Evolutionary conservation across 2,797 vertebrate species (phyloP).

Genomic region (Cyprinodon diabolis): DNA sequence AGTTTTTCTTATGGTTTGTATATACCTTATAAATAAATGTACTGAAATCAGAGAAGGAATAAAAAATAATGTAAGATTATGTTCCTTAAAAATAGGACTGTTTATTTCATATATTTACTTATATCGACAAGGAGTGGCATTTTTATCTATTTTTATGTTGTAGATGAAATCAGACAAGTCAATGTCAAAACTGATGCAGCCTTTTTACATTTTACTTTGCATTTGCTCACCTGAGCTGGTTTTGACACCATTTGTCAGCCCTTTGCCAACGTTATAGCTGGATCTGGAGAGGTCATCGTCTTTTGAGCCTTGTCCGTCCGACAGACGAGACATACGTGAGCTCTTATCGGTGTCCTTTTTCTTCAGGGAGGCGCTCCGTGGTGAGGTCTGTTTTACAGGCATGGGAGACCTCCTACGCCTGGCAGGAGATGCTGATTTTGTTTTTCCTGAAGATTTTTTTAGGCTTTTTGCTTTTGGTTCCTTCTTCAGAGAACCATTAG

Average conservation of each 20-base stretch:
- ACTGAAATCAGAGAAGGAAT: neutral
- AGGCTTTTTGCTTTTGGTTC: conserved; percentile 88
- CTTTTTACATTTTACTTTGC: neutral
- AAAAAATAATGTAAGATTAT: neutral
- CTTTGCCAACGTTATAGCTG: conserved; percentile 86
- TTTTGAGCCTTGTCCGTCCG: conserved; percentile 80
- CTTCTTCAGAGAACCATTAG: conserved; percentile 86
- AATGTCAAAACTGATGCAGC: neutral
- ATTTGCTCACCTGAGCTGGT: conserved; percentile 79
- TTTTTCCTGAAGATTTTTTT: conserved; percentile 85
- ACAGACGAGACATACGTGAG: conserved; percentile 80
- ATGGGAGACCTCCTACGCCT: conserved; percentile 90
- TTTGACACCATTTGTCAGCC: conserved; percentile 87
- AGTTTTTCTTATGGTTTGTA: neutral
- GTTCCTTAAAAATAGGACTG: no score
- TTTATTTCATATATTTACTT: neutral
- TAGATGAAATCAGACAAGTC: no score
- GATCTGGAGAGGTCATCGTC: conserved; percentile 89
- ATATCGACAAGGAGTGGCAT: no score
- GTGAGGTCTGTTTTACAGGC: conserved; percentile 85
- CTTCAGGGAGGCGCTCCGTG: conserved; percentile 81
- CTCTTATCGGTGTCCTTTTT: conserved; percentile 88
- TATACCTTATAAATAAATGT: neutral
- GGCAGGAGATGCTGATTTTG: conserved; percentile 90
- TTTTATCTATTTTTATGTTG: no score